Conservation (phyloP, 2,113 vertebrate species). For the Vombatus ursinus region DNA sequence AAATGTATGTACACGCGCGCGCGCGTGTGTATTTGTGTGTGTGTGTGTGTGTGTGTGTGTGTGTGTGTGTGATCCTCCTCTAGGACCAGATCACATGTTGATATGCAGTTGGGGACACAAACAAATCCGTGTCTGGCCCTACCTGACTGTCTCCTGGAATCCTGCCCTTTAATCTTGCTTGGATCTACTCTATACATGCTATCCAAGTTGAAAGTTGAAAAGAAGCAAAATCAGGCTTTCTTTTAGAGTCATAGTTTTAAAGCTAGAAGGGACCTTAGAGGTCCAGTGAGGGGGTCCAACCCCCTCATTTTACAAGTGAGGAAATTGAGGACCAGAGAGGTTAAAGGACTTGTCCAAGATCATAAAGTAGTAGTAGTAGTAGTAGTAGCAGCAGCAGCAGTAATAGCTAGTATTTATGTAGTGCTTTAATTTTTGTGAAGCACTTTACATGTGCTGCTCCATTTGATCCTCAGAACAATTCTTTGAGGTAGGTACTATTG, state of each 20-base stretch:
- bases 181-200: not conserved
- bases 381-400: too few species aligned
- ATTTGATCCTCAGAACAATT: not conserved
- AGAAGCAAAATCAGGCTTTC: not conserved
- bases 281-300: not conserved
- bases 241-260: not conserved
- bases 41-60: too few species aligned
- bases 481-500: not conserved
- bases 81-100: not conserved
- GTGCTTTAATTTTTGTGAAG: not conserved
- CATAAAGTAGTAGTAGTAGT: not conserved
- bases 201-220: not conserved
- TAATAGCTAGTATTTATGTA: not conserved
- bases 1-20: not conserved
- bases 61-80: not conserved
- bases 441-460: not conserved
- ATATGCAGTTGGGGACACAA: not conserved
- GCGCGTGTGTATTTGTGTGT: not conserved
- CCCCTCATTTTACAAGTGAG: not conserved
- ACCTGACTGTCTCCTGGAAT: not conserved
- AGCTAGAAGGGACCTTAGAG: not conserved
- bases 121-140: not conserved
- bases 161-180: not conserved
- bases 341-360: not conserved
- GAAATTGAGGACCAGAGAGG: not conserved